Percentiles rank a stretch among this genome's conserved stretches.
Evolutionary conservation across 2,797 vertebrate genomes (phyloP).

Genomic region (Naso thynnoides): DNA sequence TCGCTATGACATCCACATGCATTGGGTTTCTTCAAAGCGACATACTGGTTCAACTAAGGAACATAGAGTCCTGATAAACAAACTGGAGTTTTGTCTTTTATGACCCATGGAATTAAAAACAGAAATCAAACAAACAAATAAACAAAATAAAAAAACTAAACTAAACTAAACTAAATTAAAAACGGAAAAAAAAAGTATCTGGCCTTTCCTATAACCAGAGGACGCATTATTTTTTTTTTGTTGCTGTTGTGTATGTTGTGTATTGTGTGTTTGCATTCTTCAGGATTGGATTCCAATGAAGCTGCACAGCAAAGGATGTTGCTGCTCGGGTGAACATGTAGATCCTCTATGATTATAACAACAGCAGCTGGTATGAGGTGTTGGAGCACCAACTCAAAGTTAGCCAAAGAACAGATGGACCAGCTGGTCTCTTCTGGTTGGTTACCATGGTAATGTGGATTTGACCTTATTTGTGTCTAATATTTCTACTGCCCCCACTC

Average conservation of each 20-base stretch:
- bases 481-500: conserved; percentile 42
- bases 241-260: not conserved
- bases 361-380: conserved; percentile 77
- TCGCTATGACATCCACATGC: too few relatives aligned
- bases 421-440: conserved; percentile 77
- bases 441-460: conserved; percentile 86
- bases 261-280: conserved; percentile 2
- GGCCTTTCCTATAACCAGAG: too few relatives aligned
- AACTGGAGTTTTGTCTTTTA: not conserved
- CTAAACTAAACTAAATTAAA: too few relatives aligned
- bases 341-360: conserved; percentile 61
- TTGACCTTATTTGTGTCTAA: conserved; percentile 84
- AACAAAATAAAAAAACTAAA: too few relatives aligned
- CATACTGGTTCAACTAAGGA: not conserved
- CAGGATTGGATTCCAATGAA: conserved; percentile 21
- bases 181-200: too few relatives aligned
- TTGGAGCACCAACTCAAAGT: conserved; percentile 75
- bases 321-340: conserved; percentile 50
- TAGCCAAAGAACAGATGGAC: conserved; percentile 78
- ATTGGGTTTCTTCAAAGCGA: not conserved
- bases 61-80: not conserved
- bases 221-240: too few relatives aligned
- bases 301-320: conserved; percentile 32
- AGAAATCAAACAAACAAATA: too few relatives aligned
- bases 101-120: not conserved